These are phyloP conservation scores for Tipula vernalis DNA, from an alignment of 2,888 invertebrate genomes.

Conservation along the genomic window DNA sequence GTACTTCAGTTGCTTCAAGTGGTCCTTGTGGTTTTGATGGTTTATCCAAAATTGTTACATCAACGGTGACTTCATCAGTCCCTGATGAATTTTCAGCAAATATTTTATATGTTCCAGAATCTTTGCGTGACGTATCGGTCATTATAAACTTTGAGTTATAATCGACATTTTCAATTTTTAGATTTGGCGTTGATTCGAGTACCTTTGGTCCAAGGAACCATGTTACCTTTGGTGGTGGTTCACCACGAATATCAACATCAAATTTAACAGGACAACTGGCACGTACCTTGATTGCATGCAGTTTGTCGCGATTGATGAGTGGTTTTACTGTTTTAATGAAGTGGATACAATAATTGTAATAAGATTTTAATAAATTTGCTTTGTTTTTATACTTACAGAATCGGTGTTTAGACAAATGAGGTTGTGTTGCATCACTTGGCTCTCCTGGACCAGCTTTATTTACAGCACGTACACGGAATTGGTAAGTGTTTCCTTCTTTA, in stretches of 20 bases:
- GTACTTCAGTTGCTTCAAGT: slow-evolving; percentile 77
- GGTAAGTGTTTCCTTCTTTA: slow-evolving; percentile 84
- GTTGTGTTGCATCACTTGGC: slow-evolving; percentile 78
- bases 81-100: slow-evolving; percentile 90
- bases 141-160: slow-evolving; percentile 80
- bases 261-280: slow-evolving; percentile 83
- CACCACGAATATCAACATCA: slow-evolving; percentile 91
- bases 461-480: slow-evolving; percentile 88
- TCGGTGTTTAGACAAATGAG: slow-evolving; percentile 75
- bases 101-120: slow-evolving; percentile 83
- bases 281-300: slow-evolving; percentile 76
- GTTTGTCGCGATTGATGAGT: slow-evolving; percentile 85
- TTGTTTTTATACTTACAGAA: slow-evolving; percentile 48
- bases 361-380: not conserved
- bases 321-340: slow-evolving; percentile 63
- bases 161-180: slow-evolving; percentile 79
- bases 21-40: slow-evolving; percentile 59
- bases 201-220: slow-evolving; percentile 50
- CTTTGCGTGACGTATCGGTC: slow-evolving; percentile 66
- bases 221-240: slow-evolving; percentile 84
- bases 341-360: not conserved
- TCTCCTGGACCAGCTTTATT: slow-evolving; percentile 92
- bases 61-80: slow-evolving; percentile 85
- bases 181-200: slow-evolving; percentile 50
- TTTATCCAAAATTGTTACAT: slow-evolving; percentile 70